Percentiles rank a stretch among this genome's conserved stretches.
Evolutionary conservation across 2,888 invertebrate genomes (phyloP).

Genomic region (Plebejus argus): DNA sequence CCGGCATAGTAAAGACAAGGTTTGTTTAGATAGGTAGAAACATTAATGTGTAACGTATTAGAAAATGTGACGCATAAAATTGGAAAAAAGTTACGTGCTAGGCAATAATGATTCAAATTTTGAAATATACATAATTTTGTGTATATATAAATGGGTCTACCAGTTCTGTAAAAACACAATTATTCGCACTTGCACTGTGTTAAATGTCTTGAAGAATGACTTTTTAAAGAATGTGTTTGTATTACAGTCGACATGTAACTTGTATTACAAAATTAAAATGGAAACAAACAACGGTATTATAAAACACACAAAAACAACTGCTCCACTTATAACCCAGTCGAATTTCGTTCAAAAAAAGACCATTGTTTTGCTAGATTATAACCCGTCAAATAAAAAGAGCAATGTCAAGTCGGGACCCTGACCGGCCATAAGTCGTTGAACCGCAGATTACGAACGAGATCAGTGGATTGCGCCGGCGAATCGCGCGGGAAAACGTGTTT

Average conservation of each 20-base stretch:
- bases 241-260: background rate
- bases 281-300: background rate
- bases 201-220: background rate
- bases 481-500: slow-evolving; percentile 54
- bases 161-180: no score
- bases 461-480: slow-evolving; percentile 62
- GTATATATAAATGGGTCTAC: no score
- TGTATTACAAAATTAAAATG: background rate
- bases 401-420: slow-evolving; percentile 66
- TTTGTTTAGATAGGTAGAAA: background rate
- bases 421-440: slow-evolving; percentile 65
- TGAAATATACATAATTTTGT: no score
- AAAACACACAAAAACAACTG: background rate
- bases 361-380: background rate
- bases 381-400: slow-evolving; percentile 36
- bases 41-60: no score
- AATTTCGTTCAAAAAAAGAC: background rate
- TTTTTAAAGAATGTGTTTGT: background rate
- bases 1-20: background rate
- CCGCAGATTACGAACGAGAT: slow-evolving; percentile 55
- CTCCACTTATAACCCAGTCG: background rate
- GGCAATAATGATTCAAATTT: no score
- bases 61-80: no score
- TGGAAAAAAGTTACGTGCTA: no score
- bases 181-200: no score